Conservation (phyloP, 2,888 invertebrate genomes). For the Mongoloraphidia duomilia region DNA sequence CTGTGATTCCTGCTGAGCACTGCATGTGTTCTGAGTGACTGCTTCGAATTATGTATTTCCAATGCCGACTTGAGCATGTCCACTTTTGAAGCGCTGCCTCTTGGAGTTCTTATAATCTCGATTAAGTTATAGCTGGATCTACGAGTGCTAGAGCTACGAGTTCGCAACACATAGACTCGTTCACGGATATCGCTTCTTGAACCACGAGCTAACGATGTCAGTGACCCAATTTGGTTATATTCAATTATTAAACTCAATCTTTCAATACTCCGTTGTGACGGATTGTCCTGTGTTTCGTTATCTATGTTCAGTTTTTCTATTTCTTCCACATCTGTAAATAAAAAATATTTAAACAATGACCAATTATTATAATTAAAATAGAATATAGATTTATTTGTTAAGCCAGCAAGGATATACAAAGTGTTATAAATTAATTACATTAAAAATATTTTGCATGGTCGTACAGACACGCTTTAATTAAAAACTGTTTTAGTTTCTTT, state of each 20-base stretch:
- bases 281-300: slow-evolving; percentile 34
- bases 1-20: background rate
- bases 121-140: slow-evolving; percentile 40
- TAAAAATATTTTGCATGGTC: too few species aligned
- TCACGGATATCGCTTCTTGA: slow-evolving; percentile 28
- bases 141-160: slow-evolving; percentile 31
- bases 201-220: slow-evolving; percentile 53
- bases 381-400: too few species aligned
- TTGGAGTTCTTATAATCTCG: slow-evolving; percentile 30
- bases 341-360: too few species aligned
- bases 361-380: too few species aligned
- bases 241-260: slow-evolving; percentile 59
- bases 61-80: slow-evolving; percentile 54
- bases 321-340: slow-evolving; percentile 31
- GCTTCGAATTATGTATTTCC: slow-evolving; percentile 42
- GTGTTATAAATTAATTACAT: too few species aligned
- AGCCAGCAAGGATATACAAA: too few species aligned
- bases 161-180: slow-evolving; percentile 16
- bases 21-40: background rate
- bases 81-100: slow-evolving; percentile 41
- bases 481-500: too few species aligned
- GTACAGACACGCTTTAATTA: too few species aligned
- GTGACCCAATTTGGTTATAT: slow-evolving; percentile 60
- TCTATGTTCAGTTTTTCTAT: slow-evolving; percentile 41
- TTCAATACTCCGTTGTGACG: slow-evolving; percentile 56